Base-by-base conservation (phyloP, 2,113 vertebrate species). In the Coptodon rendalli region DNA sequence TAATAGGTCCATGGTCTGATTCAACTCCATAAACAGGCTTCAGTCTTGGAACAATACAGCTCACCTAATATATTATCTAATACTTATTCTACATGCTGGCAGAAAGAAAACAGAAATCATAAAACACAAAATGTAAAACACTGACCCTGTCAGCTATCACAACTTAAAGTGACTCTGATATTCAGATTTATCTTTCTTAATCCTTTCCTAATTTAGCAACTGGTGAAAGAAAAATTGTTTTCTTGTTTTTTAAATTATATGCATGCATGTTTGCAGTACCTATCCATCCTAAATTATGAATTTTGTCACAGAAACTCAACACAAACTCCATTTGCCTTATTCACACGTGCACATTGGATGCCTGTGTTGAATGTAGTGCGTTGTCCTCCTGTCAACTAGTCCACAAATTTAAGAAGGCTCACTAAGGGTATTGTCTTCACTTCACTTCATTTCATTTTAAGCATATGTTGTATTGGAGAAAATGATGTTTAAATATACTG, bases 191-290 rank as follows among this genome's bases (percentile, higher is more conserved):
- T 45, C 13, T 45, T 27, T 24, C 40, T 73, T 17, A 45, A 16
- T 45, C 66, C 38, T 34, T 61, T 61, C 57, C 34, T 61, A 61
- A 61, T 61, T 34, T 61, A 40, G 0, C 38, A 73, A 24, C 38
- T 45, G 68, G n/a, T 73, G 7, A 3, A 61, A 29, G 7, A 68
- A 6, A 17, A 45, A 10, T 16, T 3, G 2, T 4, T 27, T 43
- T 24, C 2, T 19, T 4, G 4, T 43, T 27, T 16, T 45, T 10
- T 1, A 0, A 43, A 16, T 45, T 45, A 45, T 27, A 45, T 27
- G 3, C 22, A 73, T 73, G 22, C 13, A 27, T 71, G n/a, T 71
- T 71, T 71, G 66, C 12, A 71, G 2, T 40, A 22, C 19, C 34
- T 22, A 22, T 22, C 34, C 63, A 68, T 22, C n/a, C 12, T 40